A percentile compares a stretch with the other conserved stretches of the same genome.
Evolutionary conservation across 2,888 invertebrate species (phyloP).

Genomic region (Ypsolopha scabrella): DNA sequence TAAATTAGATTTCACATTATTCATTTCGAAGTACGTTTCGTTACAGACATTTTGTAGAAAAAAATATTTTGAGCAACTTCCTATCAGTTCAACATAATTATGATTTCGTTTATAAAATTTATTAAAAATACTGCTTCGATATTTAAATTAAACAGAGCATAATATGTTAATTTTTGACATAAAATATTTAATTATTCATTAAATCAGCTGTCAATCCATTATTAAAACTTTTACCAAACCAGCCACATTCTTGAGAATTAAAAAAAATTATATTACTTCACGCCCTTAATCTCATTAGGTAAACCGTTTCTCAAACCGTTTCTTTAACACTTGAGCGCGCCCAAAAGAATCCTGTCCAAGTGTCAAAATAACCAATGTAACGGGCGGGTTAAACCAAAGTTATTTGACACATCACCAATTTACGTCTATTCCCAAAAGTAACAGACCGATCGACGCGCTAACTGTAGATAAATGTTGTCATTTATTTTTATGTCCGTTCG

Average conservation of each 20-base stretch:
- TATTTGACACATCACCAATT: neutral
- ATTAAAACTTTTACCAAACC: too few species aligned
- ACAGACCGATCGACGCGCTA: constrained; percentile 14
- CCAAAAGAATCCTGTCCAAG: too few species aligned
- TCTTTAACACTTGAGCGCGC: too few species aligned
- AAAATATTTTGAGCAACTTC: neutral
- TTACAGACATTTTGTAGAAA: neutral
- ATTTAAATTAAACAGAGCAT: too few species aligned
- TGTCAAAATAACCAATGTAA: neutral
- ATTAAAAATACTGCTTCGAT: too few species aligned
- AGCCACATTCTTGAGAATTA: too few species aligned
- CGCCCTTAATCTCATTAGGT: too few species aligned
- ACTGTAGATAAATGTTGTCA: constrained; percentile 48
- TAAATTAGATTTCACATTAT: neutral
- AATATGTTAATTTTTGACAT: too few species aligned
- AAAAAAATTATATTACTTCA: too few species aligned
- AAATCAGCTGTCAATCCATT: too few species aligned
- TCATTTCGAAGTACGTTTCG: constrained; percentile 2
- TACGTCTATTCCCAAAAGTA: neutral
- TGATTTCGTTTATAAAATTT: neutral
- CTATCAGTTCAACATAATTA: neutral
- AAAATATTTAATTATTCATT: too few species aligned
- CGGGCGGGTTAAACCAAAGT: neutral
- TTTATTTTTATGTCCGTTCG: constrained; percentile 34
- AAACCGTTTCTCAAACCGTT: too few species aligned